Percentiles rank a stretch among this genome's conserved stretches.
Evolutionary conservation across 2,797 vertebrate genomes (phyloP).

Genomic region (Buceros bicornis): DNA sequence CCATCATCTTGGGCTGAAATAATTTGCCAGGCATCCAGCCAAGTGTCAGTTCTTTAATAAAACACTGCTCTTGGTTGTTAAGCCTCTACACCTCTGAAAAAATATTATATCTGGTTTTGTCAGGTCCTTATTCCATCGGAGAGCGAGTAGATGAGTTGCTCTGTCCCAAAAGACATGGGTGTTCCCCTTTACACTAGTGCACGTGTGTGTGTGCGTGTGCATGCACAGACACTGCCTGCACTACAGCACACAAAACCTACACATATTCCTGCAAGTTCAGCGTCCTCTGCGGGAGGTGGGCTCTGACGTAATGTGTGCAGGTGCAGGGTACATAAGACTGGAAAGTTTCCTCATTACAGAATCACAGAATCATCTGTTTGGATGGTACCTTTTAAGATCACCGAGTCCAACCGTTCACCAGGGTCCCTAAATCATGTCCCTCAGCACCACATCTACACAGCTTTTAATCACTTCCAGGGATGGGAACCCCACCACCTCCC

Average conservation of each 20-base stretch:
- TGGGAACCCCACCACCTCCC: no score
- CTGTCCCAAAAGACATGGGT: neutral
- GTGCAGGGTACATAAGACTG: accelerated
- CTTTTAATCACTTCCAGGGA: no score
- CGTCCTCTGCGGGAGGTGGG: accelerated
- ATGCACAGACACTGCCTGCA: neutral
- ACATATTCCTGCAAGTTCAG: accelerated
- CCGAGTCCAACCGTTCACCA: no score
- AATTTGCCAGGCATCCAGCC: neutral
- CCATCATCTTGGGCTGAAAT: neutral
- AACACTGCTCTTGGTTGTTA: neutral
- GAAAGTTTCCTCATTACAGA: neutral
- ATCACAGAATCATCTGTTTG: no score
- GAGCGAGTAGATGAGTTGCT: neutral
- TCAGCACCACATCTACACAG: no score
- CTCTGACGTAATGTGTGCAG: neutral
- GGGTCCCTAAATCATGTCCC: no score
- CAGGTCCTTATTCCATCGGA: neutral
- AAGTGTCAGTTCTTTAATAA: neutral
- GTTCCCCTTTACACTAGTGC: neutral
- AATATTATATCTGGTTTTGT: neutral
- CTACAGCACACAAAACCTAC: neutral
- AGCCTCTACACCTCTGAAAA: neutral
- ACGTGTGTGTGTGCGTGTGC: neutral
- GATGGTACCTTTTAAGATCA: no score